A percentile compares a stretch with the other conserved stretches of the same genome.
phyloP scores from a whole-genome alignment of 2,888 invertebrate genomes.

The Andrena bicolor region DNA sequence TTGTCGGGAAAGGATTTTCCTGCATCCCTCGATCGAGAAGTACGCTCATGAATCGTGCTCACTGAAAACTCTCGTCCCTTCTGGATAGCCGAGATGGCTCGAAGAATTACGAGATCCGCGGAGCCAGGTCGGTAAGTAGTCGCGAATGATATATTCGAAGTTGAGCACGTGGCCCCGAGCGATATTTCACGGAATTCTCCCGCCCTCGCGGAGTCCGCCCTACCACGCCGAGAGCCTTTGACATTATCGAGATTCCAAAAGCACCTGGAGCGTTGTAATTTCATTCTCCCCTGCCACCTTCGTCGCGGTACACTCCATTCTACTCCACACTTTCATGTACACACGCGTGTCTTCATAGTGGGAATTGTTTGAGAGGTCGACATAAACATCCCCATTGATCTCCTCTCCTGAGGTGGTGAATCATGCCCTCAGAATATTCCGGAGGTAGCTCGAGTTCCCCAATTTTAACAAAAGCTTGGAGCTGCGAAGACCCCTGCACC shows the following conservation, averaged over 20 bases:
- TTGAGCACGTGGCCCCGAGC: constrained; percentile 70
- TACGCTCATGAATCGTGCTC: constrained; percentile 46
- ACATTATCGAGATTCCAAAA: constrained; percentile 75
- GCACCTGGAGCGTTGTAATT: constrained; percentile 74
- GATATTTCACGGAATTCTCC: constrained; percentile 74
- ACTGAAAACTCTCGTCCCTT: constrained; percentile 48
- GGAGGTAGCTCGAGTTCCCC: not conserved
- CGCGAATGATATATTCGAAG: constrained; percentile 77
- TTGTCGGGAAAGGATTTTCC: constrained; percentile 58
- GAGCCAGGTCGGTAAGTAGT: constrained; percentile 72
- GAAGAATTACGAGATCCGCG: constrained; percentile 67
- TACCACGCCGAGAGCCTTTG: constrained; percentile 60
- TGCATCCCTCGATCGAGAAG: constrained; percentile 49
- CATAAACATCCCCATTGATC: constrained; percentile 1
- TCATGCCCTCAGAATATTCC: not conserved
- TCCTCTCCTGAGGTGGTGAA: not conserved
- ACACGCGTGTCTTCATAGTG: constrained; percentile 10
- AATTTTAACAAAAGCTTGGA: not conserved
- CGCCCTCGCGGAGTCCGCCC: constrained; percentile 14
- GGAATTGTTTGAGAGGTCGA: constrained; percentile 11
- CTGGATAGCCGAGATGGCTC: constrained; percentile 47
- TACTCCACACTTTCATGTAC: not conserved
- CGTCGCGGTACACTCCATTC: not conserved
- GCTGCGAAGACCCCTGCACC: not conserved
- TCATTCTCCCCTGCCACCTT: constrained; percentile 42